Evolutionary conservation across 2,888 invertebrate genomes (phyloP).

Genomic region (Eupithecia inturbata): DNA sequence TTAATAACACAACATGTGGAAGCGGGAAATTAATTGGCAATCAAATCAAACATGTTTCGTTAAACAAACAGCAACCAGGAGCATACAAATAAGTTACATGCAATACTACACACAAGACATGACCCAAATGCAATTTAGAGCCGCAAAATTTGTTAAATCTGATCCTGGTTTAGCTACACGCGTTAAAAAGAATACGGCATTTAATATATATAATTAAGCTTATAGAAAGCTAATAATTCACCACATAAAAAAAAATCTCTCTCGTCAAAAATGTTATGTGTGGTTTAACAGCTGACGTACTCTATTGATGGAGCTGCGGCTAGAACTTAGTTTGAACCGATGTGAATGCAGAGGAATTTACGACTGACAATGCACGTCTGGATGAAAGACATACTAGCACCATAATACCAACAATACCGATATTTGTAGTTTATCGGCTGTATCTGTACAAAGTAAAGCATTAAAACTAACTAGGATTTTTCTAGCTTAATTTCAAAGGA

Average conservation of each 20-base stretch:
- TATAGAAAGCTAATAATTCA: background rate
- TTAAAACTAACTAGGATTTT: background rate
- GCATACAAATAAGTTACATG: background rate
- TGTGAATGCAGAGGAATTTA: conserved; percentile 31
- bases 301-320: background rate
- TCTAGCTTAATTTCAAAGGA: conserved; percentile 9
- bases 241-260: background rate
- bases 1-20: conserved; percentile 32
- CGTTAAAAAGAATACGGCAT: background rate
- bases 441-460: background rate
- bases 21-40: conserved; percentile 20
- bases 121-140: background rate
- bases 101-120: background rate
- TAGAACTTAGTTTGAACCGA: background rate
- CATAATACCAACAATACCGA: background rate
- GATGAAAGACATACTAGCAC: too few relatives aligned
- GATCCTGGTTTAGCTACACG: background rate
- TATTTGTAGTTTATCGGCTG: background rate
- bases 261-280: background rate
- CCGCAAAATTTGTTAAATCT: background rate
- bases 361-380: conserved; percentile 44
- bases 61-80: background rate
- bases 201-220: background rate
- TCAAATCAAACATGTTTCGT: conserved; percentile 8
- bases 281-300: background rate